A percentile compares a stretch with the other conserved stretches of the same genome.
Conservation (phyloP, 2,113 vertebrate species). For the Meriones unguiculatus region DNA sequence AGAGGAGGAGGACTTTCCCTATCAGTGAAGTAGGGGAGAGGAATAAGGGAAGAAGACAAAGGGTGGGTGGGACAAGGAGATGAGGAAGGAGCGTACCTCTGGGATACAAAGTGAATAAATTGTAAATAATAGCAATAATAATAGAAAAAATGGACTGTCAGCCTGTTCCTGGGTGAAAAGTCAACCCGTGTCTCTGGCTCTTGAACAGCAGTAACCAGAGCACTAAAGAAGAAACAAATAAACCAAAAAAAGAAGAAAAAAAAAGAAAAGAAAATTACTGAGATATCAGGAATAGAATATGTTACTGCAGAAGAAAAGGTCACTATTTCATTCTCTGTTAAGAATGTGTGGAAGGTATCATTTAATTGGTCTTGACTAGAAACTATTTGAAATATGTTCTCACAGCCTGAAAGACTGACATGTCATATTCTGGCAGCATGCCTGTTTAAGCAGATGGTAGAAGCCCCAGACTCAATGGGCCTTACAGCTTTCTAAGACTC, state of each 20-base stretch:
- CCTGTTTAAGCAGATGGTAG: background rate
- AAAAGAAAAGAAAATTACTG: background rate
- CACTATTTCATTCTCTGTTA: background rate
- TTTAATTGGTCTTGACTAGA: background rate
- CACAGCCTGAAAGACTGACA: background rate
- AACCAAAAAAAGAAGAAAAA: background rate
- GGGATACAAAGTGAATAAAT: no score
- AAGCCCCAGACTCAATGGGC: background rate
- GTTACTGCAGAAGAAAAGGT: background rate
- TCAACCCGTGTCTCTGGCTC: background rate
- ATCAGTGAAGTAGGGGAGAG: no score
- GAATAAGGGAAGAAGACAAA: no score
- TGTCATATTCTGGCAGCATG: background rate
- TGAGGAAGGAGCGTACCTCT: no score
- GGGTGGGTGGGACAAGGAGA: no score
- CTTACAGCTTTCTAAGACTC: background rate
- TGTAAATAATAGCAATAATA: no score
- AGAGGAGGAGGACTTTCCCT: no score
- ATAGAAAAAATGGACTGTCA: no score
- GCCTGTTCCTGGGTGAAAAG: background rate
- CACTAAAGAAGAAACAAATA: background rate
- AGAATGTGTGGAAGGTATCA: background rate
- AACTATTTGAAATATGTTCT: background rate
- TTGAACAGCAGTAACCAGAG: background rate
- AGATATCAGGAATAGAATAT: background rate